phyloP scores from a whole-genome alignment of 2,797 vertebrate genomes.

The Myotis vivesi region DNA sequence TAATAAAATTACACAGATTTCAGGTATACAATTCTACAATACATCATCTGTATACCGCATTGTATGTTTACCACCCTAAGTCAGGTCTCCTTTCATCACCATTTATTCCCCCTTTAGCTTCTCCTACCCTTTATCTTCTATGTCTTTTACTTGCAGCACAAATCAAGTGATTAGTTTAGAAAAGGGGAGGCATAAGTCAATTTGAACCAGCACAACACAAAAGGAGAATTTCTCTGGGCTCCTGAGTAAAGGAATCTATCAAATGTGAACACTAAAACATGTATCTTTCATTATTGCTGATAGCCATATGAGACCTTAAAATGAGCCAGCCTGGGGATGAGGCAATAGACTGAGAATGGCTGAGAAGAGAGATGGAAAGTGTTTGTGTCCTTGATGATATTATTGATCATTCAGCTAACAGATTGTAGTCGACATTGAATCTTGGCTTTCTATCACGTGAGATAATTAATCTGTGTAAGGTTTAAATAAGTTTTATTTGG shows the following conservation, averaged over 20 bases:
- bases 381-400: not conserved
- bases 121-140: not conserved
- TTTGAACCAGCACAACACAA: not conserved
- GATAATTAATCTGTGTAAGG: not conserved
- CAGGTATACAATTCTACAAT: not conserved
- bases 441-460: not conserved
- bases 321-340: not conserved
- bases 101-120: not conserved
- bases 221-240: not conserved
- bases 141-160: not conserved
- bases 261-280: not conserved
- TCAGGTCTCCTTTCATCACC: not conserved
- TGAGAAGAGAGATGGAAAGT: not conserved
- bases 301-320: not conserved
- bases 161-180: not conserved
- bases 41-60: not conserved
- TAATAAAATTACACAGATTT: not conserved
- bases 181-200: not conserved
- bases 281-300: constrained; percentile 13
- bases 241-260: not conserved
- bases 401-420: not conserved
- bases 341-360: not conserved
- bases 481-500: not conserved
- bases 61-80: not conserved
- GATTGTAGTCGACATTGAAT: not conserved